phyloP scores from a whole-genome alignment of 1,140 invertebrate species.

The Drosophila baimaii region DNA sequence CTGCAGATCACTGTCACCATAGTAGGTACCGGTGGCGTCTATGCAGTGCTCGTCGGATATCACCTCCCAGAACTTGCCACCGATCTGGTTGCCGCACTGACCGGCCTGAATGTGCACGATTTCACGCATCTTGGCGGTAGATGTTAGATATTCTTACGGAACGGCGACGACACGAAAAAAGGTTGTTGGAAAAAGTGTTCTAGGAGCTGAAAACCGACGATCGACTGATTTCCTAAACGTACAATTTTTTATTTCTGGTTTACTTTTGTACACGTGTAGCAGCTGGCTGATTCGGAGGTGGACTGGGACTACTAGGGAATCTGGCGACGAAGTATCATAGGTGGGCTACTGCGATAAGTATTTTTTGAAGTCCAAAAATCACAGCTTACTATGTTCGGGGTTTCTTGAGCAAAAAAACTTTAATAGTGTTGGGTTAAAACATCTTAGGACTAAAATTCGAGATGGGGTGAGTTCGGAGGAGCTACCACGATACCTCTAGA shows the following conservation, averaged over 20 bases:
- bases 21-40: constrained; percentile 93
- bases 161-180: constrained; percentile 16
- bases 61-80: constrained; percentile 91
- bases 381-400: background rate
- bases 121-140: constrained; percentile 88
- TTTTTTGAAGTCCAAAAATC: background rate
- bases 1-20: constrained; percentile 94
- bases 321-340: background rate
- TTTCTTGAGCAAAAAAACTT: constrained; percentile 25
- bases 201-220: constrained; percentile 8
- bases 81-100: constrained; percentile 95
- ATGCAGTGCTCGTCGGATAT: constrained; percentile 96
- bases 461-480: constrained; percentile 26
- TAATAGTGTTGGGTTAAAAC: constrained; percentile 31
- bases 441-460: constrained; percentile 17
- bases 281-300: constrained; percentile 31
- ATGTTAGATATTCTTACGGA: background rate
- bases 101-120: constrained; percentile 93
- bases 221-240: constrained; percentile 51
- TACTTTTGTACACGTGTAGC: constrained; percentile 27
- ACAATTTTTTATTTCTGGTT: constrained; percentile 58
- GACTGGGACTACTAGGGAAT: constrained; percentile 12
- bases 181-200: constrained; percentile 8
- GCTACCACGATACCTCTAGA: background rate
- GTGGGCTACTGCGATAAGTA: constrained; percentile 3